Evolutionary conservation across 2,888 invertebrate genomes (phyloP).

Genomic region (Glaucopsyche alexis): DNA sequence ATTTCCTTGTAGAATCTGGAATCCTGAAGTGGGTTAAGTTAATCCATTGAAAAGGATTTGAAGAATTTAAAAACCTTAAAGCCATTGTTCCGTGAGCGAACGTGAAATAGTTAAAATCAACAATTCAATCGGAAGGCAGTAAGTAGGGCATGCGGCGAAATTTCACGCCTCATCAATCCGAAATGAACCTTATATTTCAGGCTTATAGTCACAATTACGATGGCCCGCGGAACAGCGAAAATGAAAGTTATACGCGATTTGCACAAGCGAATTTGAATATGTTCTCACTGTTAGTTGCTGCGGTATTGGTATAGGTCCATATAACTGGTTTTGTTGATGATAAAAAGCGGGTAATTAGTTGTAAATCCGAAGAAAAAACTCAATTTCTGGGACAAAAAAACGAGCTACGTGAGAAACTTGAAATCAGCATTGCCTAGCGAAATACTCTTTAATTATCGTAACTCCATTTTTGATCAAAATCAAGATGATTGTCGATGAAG

Average conservation of each 20-base stretch:
- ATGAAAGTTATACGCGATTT: slow-evolving; percentile 73
- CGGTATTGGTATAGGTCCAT: slow-evolving; percentile 41
- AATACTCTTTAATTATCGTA: not conserved
- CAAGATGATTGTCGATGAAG: too few species aligned
- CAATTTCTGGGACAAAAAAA: not conserved
- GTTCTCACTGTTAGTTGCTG: slow-evolving; percentile 43
- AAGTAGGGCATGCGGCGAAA: slow-evolving; percentile 74
- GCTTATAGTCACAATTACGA: slow-evolving; percentile 47
- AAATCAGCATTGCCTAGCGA: not conserved
- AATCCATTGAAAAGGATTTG: not conserved
- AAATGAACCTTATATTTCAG: slow-evolving; percentile 42
- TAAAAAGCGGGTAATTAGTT: not conserved
- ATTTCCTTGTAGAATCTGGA: too few species aligned
- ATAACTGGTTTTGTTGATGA: not conserved
- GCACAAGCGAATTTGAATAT: slow-evolving; percentile 76
- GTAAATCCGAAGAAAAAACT: not conserved
- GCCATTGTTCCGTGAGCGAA: slow-evolving; percentile 52
- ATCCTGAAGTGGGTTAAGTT: not conserved
- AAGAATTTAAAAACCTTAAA: slow-evolving; percentile 35
- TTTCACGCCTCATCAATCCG: slow-evolving; percentile 45
- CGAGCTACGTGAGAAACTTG: not conserved
- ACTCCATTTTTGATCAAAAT: not conserved
- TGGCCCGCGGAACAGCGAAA: slow-evolving; percentile 54
- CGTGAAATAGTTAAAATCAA: slow-evolving; percentile 69
- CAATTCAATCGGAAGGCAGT: slow-evolving; percentile 66